Conservation (phyloP, 2,113 vertebrate species). For the Uria aalge region DNA sequence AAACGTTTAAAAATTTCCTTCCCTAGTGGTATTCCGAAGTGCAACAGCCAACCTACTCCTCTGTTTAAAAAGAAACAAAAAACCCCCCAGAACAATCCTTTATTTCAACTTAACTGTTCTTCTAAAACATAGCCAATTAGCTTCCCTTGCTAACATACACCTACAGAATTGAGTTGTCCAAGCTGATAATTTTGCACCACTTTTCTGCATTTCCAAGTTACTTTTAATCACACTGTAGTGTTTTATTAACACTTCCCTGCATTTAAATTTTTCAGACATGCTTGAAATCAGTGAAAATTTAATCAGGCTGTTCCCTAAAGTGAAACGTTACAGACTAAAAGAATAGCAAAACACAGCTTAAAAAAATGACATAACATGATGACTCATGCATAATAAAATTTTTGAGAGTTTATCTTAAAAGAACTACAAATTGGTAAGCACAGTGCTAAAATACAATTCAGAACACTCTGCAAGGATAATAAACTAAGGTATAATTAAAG, state of each 20-base stretch:
- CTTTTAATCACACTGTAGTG: neutral
- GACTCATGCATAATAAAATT: neutral
- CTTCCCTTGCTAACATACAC: neutral
- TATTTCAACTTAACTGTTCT: neutral
- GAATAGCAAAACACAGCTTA: neutral
- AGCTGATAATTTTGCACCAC: neutral
- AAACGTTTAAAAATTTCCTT: neutral
- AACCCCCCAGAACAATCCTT: neutral
- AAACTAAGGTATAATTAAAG: neutral
- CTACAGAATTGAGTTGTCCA: neutral
- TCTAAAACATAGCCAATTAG: neutral
- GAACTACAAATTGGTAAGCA: neutral
- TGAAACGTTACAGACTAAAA: neutral
- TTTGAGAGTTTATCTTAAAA: neutral
- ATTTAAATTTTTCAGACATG: neutral
- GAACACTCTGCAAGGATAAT: neutral
- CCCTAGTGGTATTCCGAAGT: neutral
- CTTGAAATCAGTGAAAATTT: neutral
- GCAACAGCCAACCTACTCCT: neutral
- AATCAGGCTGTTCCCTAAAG: neutral
- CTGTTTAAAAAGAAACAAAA: neutral
- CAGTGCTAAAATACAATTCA: neutral
- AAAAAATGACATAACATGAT: neutral
- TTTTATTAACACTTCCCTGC: neutral
- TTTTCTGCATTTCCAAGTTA: neutral